Percentiles rank a stretch among this genome's conserved stretches.
Conservation (phyloP, 2,113 vertebrate species). For the Malurus melanocephalus region DNA sequence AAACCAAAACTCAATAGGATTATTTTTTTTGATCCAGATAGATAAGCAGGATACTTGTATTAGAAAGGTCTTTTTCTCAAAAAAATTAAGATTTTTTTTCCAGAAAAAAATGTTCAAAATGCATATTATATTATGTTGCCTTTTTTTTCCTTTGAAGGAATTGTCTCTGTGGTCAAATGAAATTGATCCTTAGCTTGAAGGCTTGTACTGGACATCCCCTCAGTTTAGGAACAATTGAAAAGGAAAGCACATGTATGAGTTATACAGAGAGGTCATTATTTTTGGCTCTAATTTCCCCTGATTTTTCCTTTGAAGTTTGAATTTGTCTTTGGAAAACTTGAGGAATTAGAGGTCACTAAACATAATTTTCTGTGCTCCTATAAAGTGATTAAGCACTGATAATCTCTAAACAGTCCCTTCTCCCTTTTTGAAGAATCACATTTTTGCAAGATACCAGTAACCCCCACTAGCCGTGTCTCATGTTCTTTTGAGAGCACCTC, state of each 20-base stretch:
- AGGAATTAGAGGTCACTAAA: background rate
- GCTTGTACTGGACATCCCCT: fast-evolving
- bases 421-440: background rate
- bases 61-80: background rate
- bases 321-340: background rate
- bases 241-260: background rate
- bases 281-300: background rate
- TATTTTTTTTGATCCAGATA: background rate
- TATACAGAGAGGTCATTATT: background rate
- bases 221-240: background rate
- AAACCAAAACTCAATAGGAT: background rate
- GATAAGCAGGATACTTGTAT: background rate
- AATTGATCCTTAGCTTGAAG: background rate
- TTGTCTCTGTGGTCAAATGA: background rate
- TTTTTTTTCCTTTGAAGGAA: background rate
- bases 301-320: background rate
- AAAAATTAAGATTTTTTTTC: background rate
- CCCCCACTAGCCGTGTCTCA: fast-evolving
- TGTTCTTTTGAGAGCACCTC: background rate
- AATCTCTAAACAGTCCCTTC: background rate
- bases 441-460: background rate
- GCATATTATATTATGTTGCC: background rate
- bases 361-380: background rate
- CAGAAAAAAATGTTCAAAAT: background rate
- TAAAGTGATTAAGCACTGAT: background rate